Conservation (phyloP, 2,113 vertebrate genomes). For the Zosterops lateralis region DNA sequence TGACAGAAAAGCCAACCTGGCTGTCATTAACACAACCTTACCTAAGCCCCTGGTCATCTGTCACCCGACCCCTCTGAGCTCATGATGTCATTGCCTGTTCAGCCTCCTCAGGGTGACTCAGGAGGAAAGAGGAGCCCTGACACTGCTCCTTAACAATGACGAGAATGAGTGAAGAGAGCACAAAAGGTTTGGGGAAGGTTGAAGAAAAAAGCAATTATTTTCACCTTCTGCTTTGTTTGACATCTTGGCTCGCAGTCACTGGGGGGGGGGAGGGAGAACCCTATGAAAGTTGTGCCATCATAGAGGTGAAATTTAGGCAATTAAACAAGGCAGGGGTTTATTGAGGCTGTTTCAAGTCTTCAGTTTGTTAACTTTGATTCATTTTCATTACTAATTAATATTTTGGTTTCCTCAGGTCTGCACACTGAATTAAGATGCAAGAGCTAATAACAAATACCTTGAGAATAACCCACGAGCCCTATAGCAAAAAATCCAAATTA, state of each 20-base stretch:
- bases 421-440: slow-evolving; percentile 56
- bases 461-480: slow-evolving; percentile 42
- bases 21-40: neutral
- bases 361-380: slow-evolving; percentile 44
- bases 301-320: neutral
- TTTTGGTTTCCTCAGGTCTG: slow-evolving; percentile 57
- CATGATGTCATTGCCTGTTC: slow-evolving; percentile 50
- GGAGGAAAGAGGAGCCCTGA: neutral
- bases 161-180: neutral
- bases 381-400: slow-evolving; percentile 65
- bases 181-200: neutral
- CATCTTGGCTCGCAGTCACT: neutral
- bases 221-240: neutral
- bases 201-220: neutral
- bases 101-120: neutral
- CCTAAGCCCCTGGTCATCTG: neutral
- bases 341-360: neutral
- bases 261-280: neutral
- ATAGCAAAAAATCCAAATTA: slow-evolving; percentile 49
- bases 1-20: slow-evolving; percentile 13
- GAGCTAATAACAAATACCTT: slow-evolving; percentile 53
- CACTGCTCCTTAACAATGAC: neutral
- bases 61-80: slow-evolving; percentile 10
- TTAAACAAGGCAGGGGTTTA: slow-evolving; percentile 4
- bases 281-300: neutral